A percentile compares a stretch with the other conserved stretches of the same genome.
These are phyloP conservation scores for Fistularia tabacaria DNA, from an alignment of 2,797 vertebrate genomes.

Conservation along the genomic window DNA sequence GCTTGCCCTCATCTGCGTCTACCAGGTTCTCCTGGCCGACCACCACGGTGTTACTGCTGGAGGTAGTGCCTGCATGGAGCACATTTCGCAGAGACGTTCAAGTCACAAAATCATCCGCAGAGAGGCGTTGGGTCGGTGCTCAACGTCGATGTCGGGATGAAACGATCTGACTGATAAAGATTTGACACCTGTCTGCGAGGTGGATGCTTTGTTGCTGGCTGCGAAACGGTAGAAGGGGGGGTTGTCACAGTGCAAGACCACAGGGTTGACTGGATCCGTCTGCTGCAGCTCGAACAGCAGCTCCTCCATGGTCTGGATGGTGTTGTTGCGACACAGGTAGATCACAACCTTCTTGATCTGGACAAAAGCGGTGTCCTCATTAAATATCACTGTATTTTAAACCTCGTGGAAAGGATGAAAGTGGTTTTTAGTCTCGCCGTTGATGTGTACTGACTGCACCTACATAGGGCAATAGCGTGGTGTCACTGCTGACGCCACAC, in stretches of 20 bases:
- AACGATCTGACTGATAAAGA: too few relatives aligned
- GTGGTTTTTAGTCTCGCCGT: neutral
- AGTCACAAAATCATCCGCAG: constrained; percentile 1
- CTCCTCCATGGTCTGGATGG: constrained; percentile 99
- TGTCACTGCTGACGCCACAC: constrained; percentile 98
- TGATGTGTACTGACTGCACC: constrained; percentile 48
- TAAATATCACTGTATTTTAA: neutral
- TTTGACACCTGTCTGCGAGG: constrained; percentile 87
- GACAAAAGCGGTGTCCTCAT: neutral
- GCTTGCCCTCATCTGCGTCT: constrained; percentile 86
- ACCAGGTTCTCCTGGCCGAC: constrained; percentile 90
- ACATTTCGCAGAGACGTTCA: constrained; percentile 7
- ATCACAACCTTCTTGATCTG: constrained; percentile 99
- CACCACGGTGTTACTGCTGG: constrained; percentile 96
- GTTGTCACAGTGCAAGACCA: constrained; percentile 96
- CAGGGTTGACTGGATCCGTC: constrained; percentile 95
- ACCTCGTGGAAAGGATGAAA: neutral
- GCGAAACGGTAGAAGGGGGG: constrained; percentile 96
- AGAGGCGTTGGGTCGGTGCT: too few relatives aligned
- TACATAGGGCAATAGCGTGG: constrained; percentile 90
- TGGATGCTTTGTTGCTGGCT: constrained; percentile 92
- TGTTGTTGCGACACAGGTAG: constrained; percentile 96
- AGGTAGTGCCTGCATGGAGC: constrained; percentile 85
- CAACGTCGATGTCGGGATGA: too few relatives aligned
- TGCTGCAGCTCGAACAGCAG: constrained; percentile 97